A percentile compares a stretch with the other conserved stretches of the same genome.
Evolutionary conservation across 1,140 invertebrate genomes (phyloP).

Genomic region (Chelonus insularis): DNA sequence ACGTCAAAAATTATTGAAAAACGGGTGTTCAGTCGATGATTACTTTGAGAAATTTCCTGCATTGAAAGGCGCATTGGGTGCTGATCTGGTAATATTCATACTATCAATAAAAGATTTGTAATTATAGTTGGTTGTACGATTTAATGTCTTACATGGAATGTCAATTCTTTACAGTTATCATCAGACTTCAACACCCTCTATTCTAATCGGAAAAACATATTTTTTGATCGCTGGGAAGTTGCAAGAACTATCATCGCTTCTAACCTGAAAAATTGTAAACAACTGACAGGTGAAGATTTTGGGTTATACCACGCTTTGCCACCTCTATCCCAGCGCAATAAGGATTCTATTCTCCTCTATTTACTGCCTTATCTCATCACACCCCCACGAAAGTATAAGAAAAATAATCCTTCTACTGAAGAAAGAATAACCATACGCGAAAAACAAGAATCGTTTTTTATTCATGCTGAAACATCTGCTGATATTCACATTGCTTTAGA

Average conservation of each 20-base stretch:
- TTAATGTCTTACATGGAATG: neutral
- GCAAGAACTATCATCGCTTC: neutral
- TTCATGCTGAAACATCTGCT: conserved; percentile 9
- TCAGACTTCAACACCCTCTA: conserved; percentile 4
- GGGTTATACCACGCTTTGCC: conserved; percentile 6
- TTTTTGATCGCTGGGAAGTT: conserved; percentile 10
- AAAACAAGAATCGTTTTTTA: conserved; percentile 17
- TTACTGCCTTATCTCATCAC: conserved; percentile 16
- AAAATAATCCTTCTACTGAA: neutral
- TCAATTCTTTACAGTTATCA: conserved; percentile 10
- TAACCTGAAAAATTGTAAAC: neutral
- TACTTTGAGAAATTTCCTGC: conserved; percentile 20
- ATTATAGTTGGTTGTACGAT: neutral
- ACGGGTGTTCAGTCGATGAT: neutral
- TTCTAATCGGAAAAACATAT: neutral
- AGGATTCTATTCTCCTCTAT: conserved; percentile 16
- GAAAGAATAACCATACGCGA: conserved; percentile 12
- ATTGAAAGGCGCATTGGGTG: conserved; percentile 12
- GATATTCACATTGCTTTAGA: conserved; percentile 5
- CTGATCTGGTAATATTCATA: conserved; percentile 18
- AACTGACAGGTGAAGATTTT: conserved; percentile 5
- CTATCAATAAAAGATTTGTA: neutral
- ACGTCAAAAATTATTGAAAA: neutral
- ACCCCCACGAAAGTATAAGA: neutral
- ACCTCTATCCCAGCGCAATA: conserved; percentile 1